Evolutionary conservation across 2,113 vertebrate species (phyloP).

Genomic region (Psittacula cyanocephala): DNA sequence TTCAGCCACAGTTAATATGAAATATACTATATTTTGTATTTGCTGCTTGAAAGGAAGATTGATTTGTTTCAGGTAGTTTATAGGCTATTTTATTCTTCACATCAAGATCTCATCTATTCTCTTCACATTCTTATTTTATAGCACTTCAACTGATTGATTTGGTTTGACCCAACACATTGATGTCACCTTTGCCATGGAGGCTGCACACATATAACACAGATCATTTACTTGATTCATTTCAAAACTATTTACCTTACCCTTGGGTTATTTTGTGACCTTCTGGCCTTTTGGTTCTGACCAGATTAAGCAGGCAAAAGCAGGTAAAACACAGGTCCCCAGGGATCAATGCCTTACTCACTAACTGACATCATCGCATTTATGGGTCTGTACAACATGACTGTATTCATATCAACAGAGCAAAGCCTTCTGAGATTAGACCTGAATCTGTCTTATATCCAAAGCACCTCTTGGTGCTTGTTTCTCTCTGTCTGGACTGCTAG

Average conservation of each 20-base stretch:
- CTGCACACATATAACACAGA: slow-evolving; percentile 52
- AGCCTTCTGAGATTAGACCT: background rate
- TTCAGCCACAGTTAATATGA: slow-evolving; percentile 43
- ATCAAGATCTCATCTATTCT: slow-evolving; percentile 66
- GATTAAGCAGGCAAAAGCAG: background rate
- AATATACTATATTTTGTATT: slow-evolving; percentile 39
- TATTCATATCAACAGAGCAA: background rate
- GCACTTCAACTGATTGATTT: slow-evolving; percentile 66
- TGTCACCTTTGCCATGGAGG: slow-evolving; percentile 35
- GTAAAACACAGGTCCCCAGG: background rate
- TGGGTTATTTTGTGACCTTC: slow-evolving; percentile 53
- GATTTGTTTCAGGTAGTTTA: slow-evolving; percentile 71
- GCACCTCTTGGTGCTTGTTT: background rate
- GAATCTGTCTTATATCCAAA: background rate
- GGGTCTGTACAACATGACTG: background rate
- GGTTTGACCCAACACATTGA: slow-evolving; percentile 67
- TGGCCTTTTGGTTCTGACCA: slow-evolving; percentile 22
- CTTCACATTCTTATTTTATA: slow-evolving; percentile 72
- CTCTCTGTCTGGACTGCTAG: background rate
- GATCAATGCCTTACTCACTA: background rate
- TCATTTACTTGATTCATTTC: slow-evolving; percentile 57
- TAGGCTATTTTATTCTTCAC: slow-evolving; percentile 71
- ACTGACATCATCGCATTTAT: background rate
- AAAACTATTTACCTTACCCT: slow-evolving; percentile 59
- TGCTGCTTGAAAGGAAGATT: slow-evolving; percentile 60